Conservation (phyloP, 1,140 invertebrate genomes). For the Platorchestia sp. region DNA sequence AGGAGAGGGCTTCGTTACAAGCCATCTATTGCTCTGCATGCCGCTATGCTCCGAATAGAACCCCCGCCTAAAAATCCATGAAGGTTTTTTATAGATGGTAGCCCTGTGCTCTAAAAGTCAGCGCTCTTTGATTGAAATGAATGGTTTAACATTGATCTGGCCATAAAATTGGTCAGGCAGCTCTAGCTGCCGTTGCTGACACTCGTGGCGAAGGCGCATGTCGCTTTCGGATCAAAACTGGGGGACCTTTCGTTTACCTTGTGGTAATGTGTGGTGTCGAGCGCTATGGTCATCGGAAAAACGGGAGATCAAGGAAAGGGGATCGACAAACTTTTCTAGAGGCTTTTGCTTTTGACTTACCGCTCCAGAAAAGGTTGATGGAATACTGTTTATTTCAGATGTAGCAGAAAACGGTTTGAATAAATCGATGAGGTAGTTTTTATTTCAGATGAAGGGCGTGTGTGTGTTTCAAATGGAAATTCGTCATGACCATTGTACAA, state of each 20-base stretch:
- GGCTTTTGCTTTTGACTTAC: neutral
- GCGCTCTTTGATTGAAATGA: slow-evolving; percentile 44
- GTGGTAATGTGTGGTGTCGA: neutral
- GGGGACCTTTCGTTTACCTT: neutral
- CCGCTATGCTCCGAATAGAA: neutral
- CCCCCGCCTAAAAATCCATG: slow-evolving; percentile 30
- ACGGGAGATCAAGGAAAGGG: neutral
- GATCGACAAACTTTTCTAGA: neutral
- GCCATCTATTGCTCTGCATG: slow-evolving; percentile 6
- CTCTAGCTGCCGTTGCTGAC: neutral
- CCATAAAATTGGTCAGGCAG: slow-evolving; percentile 6
- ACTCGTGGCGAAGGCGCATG: neutral
- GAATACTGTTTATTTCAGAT: neutral
- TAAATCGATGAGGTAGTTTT: neutral
- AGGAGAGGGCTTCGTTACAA: slow-evolving; percentile 6
- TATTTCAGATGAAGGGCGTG: neutral
- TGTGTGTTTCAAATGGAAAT: neutral
- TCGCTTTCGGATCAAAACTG: neutral
- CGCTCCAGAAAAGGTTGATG: neutral
- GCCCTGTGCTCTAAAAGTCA: slow-evolving; percentile 40
- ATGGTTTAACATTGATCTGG: slow-evolving; percentile 49
- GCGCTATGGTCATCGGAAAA: neutral
- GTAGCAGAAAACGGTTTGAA: neutral
- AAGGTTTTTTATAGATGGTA: slow-evolving; percentile 23
- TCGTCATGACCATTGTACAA: neutral